phyloP scores from a whole-genome alignment of 2,113 vertebrate species.

The Mesoclemmys tuberculata region DNA sequence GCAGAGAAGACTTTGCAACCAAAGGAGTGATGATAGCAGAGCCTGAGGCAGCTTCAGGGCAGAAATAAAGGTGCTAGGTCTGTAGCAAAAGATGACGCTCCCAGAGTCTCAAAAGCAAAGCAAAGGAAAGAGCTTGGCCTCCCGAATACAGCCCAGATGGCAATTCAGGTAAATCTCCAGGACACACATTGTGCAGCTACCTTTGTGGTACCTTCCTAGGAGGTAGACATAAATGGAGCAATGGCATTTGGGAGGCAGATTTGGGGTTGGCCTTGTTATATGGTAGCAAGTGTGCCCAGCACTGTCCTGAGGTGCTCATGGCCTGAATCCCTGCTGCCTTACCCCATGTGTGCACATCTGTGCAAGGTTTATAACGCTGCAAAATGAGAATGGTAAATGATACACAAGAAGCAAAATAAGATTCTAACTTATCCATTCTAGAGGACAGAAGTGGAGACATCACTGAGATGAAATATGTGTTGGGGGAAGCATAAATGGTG shows the following conservation, averaged over 20 bases:
- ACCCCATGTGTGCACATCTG: background rate
- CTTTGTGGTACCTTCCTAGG: background rate
- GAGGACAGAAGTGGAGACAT: background rate
- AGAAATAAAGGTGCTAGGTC: background rate
- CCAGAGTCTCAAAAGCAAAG: background rate
- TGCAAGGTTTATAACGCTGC: background rate
- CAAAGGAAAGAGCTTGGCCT: background rate
- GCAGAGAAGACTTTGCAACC: background rate
- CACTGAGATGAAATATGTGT: background rate
- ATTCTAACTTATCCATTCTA: background rate
- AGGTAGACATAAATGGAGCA: background rate
- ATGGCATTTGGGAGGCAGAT: background rate
- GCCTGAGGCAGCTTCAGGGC: background rate
- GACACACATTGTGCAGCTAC: background rate
- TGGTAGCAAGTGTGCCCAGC: background rate
- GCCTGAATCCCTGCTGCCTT: background rate
- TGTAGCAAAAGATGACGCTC: background rate
- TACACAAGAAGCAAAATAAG: background rate
- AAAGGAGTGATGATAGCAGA: rapidly evolving
- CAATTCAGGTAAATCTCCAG: background rate
- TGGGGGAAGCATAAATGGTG: background rate
- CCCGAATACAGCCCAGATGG: background rate
- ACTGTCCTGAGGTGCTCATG: rapidly evolving
- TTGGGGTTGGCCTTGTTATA: background rate
- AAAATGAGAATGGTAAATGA: background rate